A percentile compares a stretch with the other conserved stretches of the same genome.
phyloP scores from a whole-genome alignment of 2,888 invertebrate species.

The Nesidiocoris tenuis region DNA sequence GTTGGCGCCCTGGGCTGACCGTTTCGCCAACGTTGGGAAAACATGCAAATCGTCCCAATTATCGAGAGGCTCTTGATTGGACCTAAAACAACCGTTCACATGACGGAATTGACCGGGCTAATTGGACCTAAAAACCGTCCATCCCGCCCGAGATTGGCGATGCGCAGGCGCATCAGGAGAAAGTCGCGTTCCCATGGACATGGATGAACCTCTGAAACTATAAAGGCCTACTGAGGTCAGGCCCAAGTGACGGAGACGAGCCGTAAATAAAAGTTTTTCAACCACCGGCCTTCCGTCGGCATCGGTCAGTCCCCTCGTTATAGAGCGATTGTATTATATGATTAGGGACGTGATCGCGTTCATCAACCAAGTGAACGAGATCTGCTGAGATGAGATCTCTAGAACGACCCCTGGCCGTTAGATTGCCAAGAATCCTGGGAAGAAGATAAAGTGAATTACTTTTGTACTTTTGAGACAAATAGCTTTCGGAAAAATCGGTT shows the following conservation, averaged over 20 bases:
- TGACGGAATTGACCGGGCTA: slow-evolving; percentile 26
- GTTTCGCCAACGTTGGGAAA: background rate
- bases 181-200: background rate
- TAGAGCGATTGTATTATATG: slow-evolving; percentile 43
- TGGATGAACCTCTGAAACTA: background rate
- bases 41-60: background rate
- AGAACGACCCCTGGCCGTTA: too few relatives aligned
- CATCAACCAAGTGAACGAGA: slow-evolving; percentile 11
- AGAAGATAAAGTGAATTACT: too few relatives aligned
- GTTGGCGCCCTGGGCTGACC: background rate
- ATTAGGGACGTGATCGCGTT: slow-evolving; percentile 44
- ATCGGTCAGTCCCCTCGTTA: slow-evolving; percentile 38
- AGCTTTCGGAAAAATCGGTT: too few relatives aligned
- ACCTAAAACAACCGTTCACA: slow-evolving; percentile 11
- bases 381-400: too few relatives aligned
- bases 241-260: slow-evolving; percentile 6
- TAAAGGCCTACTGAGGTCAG: background rate
- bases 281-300: background rate
- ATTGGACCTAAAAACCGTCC: slow-evolving; percentile 30
- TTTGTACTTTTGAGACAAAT: too few relatives aligned
- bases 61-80: background rate
- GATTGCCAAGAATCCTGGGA: too few relatives aligned
- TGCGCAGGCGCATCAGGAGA: background rate
- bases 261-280: slow-evolving; percentile 41
- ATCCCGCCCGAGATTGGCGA: background rate